These are phyloP conservation scores for zebrafish (Danio rerio) DNA, from an alignment of 2,113 vertebrate species.

Conservation along the genomic window GRCz12tu NC_133188.1:5502001-5502500, in stretches of 20 bases:
- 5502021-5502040: slow-evolving; percentile 72
- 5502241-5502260: slow-evolving; percentile 94
- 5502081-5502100: slow-evolving; percentile 90
- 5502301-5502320: slow-evolving; percentile 84
- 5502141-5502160: slow-evolving; percentile 98
- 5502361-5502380: slow-evolving; percentile 87
- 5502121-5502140: slow-evolving; percentile 96
- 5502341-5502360: slow-evolving; percentile 82
- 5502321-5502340: slow-evolving; percentile 72
- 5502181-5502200: slow-evolving; percentile 99
- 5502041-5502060: slow-evolving; percentile 67
- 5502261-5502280: slow-evolving; percentile 89
- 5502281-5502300: slow-evolving; percentile 79
- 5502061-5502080: slow-evolving; percentile 79
- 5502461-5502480: slow-evolving; percentile 80
- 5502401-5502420: slow-evolving; percentile 86
- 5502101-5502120: slow-evolving; percentile 91
- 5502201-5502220: slow-evolving; percentile 99
- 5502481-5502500: slow-evolving; percentile 74
- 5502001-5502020: slow-evolving; percentile 81
- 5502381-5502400: slow-evolving; percentile 86
- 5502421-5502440: slow-evolving; percentile 84
- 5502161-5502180: slow-evolving; percentile 99
- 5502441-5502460: slow-evolving; percentile 82
- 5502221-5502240: slow-evolving; percentile 95